phyloP scores from a whole-genome alignment of 2,888 invertebrate genomes.

The Chymomyza amoena region DNA sequence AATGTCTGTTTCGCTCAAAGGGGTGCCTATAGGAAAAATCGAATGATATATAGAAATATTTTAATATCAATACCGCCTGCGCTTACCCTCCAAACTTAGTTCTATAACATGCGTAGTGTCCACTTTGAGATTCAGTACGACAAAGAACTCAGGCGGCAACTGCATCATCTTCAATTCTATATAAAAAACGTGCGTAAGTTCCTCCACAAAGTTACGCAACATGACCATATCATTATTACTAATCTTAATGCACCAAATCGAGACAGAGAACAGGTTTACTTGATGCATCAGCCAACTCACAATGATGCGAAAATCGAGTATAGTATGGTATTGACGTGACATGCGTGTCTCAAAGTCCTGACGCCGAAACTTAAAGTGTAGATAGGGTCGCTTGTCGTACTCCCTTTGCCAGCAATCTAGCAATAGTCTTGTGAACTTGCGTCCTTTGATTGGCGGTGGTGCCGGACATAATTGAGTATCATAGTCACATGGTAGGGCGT shows the following conservation, averaged over 20 bases:
- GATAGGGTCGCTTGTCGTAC: constrained; percentile 73
- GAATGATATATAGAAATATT: neutral
- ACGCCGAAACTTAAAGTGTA: constrained; percentile 63
- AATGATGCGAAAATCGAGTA: constrained; percentile 63
- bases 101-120: constrained; percentile 41
- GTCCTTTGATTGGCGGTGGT: constrained; percentile 3
- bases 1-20: constrained; percentile 40
- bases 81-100: constrained; percentile 63
- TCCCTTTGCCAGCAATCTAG: constrained; percentile 77
- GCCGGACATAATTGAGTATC: constrained; percentile 6
- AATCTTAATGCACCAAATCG: constrained; percentile 46
- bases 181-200: constrained; percentile 36
- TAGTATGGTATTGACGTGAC: constrained; percentile 50
- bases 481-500: constrained; percentile 32
- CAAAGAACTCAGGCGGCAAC: constrained; percentile 62
- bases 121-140: constrained; percentile 50
- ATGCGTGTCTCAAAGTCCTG: constrained; percentile 68
- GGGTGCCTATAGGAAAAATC: constrained; percentile 42
- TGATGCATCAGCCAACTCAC: constrained; percentile 58
- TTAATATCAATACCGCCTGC: neutral
- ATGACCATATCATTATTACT: constrained; percentile 31
- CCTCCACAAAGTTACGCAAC: constrained; percentile 49
- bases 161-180: constrained; percentile 62
- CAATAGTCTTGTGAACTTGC: constrained; percentile 50
- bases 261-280: constrained; percentile 32